Base-by-base conservation (phyloP, 1,140 invertebrate species). In the Ceratina australensis region DNA sequence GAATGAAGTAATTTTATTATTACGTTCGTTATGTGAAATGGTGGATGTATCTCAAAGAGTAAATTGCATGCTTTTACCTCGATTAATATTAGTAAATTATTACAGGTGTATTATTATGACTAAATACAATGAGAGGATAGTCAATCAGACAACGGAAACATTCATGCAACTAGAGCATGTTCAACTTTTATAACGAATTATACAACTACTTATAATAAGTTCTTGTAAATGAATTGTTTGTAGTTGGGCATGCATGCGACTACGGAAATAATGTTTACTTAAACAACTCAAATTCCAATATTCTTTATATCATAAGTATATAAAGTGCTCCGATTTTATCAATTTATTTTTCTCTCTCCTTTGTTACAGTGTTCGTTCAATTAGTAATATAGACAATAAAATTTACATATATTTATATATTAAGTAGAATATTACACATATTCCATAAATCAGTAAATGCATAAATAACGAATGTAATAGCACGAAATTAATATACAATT, bases 361-460 rank as follows among this genome's bases (percentile, higher is more conserved):
- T 77, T 71, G 24, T 77, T 77, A 71, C 57, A 63, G 20, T 13
- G 8, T 69, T 69, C n/a, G n/a, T 71, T 49, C 22, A 33, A 33
- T 42, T 5, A 42, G 2, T 42, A 61, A 71, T 71, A 61, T 13
- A 42, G 33, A 77, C 47, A 71, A n/a, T 61, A 7, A 22, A 33
- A 54, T 77, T 76, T 69, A 26, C 47, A 52, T 67, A 54, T 5
- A 47, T 16, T 52, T 72, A 13, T 66, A 26, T 54, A 2, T 22
- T 69, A 52, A 24, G 24, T 47, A 16, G 50, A 67, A 78, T 69
- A 69, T 71, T 47, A 60, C 50, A 56, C 15, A 28, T 59, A 65
- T 33, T 56, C 26, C 72, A 52, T 42, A 82, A 63, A 69, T 59
- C 33, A 78, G 15, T 33, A 77, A 68, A 71, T 61, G 33, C 13